Evolutionary conservation across 2,797 vertebrate genomes (phyloP).

Genomic region (Phrynocephalus vlangalii): DNA sequence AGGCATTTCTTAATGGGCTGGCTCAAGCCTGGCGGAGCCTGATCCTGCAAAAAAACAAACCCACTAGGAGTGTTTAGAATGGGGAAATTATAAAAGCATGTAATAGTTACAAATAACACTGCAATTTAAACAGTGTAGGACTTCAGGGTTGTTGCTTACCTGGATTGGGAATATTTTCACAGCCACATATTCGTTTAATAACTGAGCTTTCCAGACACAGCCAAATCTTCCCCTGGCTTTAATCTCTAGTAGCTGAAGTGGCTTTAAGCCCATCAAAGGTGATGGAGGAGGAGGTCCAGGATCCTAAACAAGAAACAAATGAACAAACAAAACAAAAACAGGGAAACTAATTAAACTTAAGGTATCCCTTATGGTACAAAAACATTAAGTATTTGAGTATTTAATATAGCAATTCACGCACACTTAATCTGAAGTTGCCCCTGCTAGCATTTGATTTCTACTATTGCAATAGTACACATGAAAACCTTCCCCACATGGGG

Average conservation of each 20-base stretch:
- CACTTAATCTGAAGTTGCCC: not conserved
- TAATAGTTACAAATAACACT: not conserved
- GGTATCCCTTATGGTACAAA: not conserved
- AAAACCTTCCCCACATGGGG: not conserved
- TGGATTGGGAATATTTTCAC: slow-evolving; percentile 98
- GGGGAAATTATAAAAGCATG: not conserved
- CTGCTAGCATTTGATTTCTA: not conserved
- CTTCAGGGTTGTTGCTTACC: slow-evolving; percentile 76
- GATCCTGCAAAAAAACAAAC: no score
- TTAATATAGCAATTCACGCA: not conserved
- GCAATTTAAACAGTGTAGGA: not conserved
- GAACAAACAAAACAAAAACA: slow-evolving; percentile 14
- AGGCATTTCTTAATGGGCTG: no score
- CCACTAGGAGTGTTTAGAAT: no score
- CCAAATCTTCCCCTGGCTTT: slow-evolving; percentile 97
- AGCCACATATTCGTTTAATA: slow-evolving; percentile 92
- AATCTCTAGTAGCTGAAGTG: slow-evolving; percentile 93
- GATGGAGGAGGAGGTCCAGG: slow-evolving; percentile 92
- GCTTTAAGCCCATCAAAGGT: slow-evolving; percentile 91
- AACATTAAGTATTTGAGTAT: not conserved
- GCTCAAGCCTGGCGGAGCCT: no score
- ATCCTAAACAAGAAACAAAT: slow-evolving; percentile 79
- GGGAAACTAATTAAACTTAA: slow-evolving; percentile 27
- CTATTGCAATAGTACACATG: not conserved
- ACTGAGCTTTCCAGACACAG: slow-evolving; percentile 97